Evolutionary conservation across 2,113 vertebrate genomes (phyloP), one percentile per base, ranked within the genome.

Genomic region (Aspiorhynchus laticeps): DNA sequence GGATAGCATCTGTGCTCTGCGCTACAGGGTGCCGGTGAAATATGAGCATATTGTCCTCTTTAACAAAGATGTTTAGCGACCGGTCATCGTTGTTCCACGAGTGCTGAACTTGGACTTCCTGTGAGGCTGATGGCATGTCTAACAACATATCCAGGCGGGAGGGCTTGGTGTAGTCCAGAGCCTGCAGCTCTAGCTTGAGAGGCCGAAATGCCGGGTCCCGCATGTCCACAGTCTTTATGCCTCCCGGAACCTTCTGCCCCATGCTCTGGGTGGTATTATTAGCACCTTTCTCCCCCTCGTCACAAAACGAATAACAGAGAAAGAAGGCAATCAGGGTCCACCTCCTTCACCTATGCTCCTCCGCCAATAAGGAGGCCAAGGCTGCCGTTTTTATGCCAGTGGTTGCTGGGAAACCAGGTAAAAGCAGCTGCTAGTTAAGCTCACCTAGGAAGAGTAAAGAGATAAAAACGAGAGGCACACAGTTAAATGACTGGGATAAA

Each of bases 1-100:
- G 88, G 92, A 99, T 99, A 85, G 97, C 98, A 0, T 99, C 98
- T 0, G 98, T 99, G 92, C 98, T 99, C 94, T 99, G 98, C 0
- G 98, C 98, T 94, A 99, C 98, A 1, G 98, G 98, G 90, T 99
- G 98, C 93, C 98, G 94, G 95, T 99, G 98, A 73, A 99, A 99
- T 51, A 97, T 96, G 4, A 99, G 95, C 75, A 96, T 97, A 94
- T 99, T 98, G 2, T 99, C 98, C 79, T 99, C 98, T 71, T 99
- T 99, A 63, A 99, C 98, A 0, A 99, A 99, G 14, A 99, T 97
- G 7, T 99, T 99, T 69, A 99, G 96, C 0, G 98, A 99, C 28
- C 98, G 97, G 85, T 99, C 98, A 0, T 98, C 95, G 0, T 98
- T 97, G 95, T 99, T 99, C 98, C 98, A 99, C 0, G 98, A 99